Base-by-base conservation (phyloP, 2,888 invertebrate species). In the Pachymerium ferrugineum region DNA sequence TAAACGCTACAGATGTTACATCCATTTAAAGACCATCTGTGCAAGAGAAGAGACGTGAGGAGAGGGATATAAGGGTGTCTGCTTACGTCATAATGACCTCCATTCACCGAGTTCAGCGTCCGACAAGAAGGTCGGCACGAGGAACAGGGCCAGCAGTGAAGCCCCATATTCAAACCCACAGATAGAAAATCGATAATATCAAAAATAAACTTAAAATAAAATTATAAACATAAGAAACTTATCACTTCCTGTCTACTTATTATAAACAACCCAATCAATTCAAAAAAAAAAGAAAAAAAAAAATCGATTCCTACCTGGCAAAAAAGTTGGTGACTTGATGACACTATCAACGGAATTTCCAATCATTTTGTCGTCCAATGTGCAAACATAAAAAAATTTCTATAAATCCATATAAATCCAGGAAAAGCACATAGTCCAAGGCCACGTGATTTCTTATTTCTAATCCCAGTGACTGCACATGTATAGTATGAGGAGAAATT, bases 101-200 rank as follows among this genome's bases (percentile, higher is more conserved):
- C 54, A 54, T 54, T 54, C 54, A 25, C 47, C 47, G 54, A 54
- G 54, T 54, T 54, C 54, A 54, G 54, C 54, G 54, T 22, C 54
- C 54, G 54, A 54, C 54, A 54, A 54, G 22, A 54, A 54, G 54
- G 54, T 54, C 54, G n/a, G 25, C 54, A 54, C 54, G 54, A 54
- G 54, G 22, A 54, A 54, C 54, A 54, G 54, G 54, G 54, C 54
- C 54, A 54, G 54, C 54, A 54, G 54, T 54, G 54, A 54, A 54
- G 54, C 54, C 54, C 8, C 54, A 6, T 10, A 5, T 8, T 1
- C 22, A 25, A 22, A 54, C 54, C 25, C 25, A 54, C 4, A 54
- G 10, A 38, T 38, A 38, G n/a, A 38, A 38, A 38, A 4, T 38
- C n/a, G 3, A 38, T n/a, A 38, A 38, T n/a, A n/a, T n/a, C n/a